phyloP scores from a whole-genome alignment of 1,140 invertebrate species.

The Drosophila nebulosa region DNA sequence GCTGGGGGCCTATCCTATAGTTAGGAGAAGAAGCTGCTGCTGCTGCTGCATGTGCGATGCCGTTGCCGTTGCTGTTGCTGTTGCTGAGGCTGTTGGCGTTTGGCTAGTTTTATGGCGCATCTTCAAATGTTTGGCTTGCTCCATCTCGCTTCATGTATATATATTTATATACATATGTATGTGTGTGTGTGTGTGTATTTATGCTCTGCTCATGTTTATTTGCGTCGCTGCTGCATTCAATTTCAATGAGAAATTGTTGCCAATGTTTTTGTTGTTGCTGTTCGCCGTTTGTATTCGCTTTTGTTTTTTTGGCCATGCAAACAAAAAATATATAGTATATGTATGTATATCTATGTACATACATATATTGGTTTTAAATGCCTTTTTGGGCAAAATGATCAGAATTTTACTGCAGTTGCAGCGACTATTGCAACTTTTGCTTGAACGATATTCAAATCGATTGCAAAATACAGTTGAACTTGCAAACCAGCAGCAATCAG shows the following conservation, averaged over 20 bases:
- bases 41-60: background rate
- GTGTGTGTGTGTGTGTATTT: slow-evolving; percentile 6
- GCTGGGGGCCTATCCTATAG: slow-evolving; percentile 13
- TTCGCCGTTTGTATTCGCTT: slow-evolving; percentile 50
- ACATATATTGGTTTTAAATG: background rate
- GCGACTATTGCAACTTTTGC: slow-evolving; percentile 24
- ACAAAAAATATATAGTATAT: background rate
- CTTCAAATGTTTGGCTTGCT: slow-evolving; percentile 72
- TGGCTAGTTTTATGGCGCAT: slow-evolving; percentile 73
- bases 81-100: slow-evolving; percentile 29
- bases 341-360: background rate
- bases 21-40: slow-evolving; percentile 15
- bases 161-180: background rate
- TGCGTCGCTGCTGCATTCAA: slow-evolving; percentile 64
- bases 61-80: slow-evolving; percentile 17
- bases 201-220: slow-evolving; percentile 53
- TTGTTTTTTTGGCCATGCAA: slow-evolving; percentile 43
- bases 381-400: slow-evolving; percentile 12
- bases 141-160: slow-evolving; percentile 8
- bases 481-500: background rate
- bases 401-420: slow-evolving; percentile 15
- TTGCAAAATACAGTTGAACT: slow-evolving; percentile 11
- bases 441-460: slow-evolving; percentile 1
- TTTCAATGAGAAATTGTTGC: slow-evolving; percentile 59
- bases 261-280: slow-evolving; percentile 42